Conservation (phyloP, 2,113 vertebrate species). For the Engraulis encrasicolus region DNA sequence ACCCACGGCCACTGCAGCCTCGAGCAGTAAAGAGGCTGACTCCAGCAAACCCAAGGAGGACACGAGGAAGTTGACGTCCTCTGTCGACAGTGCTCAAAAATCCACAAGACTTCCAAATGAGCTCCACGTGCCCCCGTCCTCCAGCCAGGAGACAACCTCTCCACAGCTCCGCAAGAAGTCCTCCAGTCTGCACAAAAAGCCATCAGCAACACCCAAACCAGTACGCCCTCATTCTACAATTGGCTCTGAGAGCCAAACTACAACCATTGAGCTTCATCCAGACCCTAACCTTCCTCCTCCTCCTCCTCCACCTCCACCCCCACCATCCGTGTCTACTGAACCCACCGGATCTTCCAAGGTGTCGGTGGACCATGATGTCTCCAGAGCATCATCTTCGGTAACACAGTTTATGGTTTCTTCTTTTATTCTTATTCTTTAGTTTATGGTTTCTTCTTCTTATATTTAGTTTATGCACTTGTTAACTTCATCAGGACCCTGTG, state of each 20-base stretch:
- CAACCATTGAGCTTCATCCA: slow-evolving; percentile 57
- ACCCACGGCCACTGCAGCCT: background rate
- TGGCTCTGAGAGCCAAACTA: slow-evolving; percentile 46
- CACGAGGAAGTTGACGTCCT: background rate
- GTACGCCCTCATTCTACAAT: slow-evolving; percentile 39
- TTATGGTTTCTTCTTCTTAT: no score
- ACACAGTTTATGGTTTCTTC: no score
- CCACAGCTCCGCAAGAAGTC: background rate
- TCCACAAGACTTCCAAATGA: background rate
- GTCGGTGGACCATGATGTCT: slow-evolving; percentile 5
- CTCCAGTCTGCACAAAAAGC: background rate
- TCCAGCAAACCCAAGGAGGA: background rate
- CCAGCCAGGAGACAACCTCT: background rate
- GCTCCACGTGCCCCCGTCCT: background rate
- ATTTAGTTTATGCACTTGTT: no score
- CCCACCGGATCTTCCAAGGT: background rate
- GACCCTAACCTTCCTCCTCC: slow-evolving; percentile 39
- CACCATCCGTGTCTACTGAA: background rate
- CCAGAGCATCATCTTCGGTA: background rate
- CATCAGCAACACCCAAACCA: slow-evolving; percentile 40
- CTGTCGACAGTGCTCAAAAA: background rate
- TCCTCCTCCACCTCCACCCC: slow-evolving; percentile 17
- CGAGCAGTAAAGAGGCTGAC: background rate
- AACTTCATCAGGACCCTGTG: no score
- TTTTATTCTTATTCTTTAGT: no score